These are phyloP conservation scores for Hephaestus fuliginosus DNA, from an alignment of 2,797 vertebrate species.

Conservation along the genomic window DNA sequence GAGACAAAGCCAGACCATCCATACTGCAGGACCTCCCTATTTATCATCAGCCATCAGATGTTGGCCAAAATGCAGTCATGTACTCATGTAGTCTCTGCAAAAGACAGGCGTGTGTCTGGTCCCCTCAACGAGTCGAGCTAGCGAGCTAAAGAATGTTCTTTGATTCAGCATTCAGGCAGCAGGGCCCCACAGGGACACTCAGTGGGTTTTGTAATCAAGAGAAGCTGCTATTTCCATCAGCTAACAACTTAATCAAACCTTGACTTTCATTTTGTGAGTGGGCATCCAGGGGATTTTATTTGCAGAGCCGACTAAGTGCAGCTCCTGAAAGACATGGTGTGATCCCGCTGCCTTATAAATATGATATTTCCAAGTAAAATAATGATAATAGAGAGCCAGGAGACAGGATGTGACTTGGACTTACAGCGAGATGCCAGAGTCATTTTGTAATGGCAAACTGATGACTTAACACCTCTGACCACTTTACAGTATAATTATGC, in stretches of 20 bases:
- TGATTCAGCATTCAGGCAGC: constrained; percentile 26
- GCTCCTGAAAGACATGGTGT: constrained; percentile 9
- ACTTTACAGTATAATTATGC: background rate
- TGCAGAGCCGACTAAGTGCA: constrained; percentile 24
- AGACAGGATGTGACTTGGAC: background rate
- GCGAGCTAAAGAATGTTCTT: constrained; percentile 22
- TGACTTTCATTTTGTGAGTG: constrained; percentile 55
- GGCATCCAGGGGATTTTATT: constrained; percentile 36
- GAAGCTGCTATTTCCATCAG: constrained; percentile 48
- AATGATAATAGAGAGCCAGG: background rate
- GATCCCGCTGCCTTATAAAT: constrained; percentile 7
- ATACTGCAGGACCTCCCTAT: constrained; percentile 19
- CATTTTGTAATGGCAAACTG: constrained; percentile 19
- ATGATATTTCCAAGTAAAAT: constrained; percentile 11
- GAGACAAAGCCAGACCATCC: constrained; percentile 51
- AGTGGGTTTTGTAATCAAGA: constrained; percentile 62
- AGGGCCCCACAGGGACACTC: constrained; percentile 36
- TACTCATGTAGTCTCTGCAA: constrained; percentile 6
- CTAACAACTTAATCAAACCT: constrained; percentile 63
- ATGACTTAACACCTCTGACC: constrained; percentile 3
- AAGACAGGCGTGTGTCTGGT: constrained; percentile 3
- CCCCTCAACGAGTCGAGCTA: background rate
- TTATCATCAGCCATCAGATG: constrained; percentile 8
- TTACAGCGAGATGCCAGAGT: background rate
- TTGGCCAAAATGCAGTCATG: constrained; percentile 12